Evolutionary conservation across 2,797 vertebrate genomes (phyloP).

Genomic region (Pempheris klunzingeri): DNA sequence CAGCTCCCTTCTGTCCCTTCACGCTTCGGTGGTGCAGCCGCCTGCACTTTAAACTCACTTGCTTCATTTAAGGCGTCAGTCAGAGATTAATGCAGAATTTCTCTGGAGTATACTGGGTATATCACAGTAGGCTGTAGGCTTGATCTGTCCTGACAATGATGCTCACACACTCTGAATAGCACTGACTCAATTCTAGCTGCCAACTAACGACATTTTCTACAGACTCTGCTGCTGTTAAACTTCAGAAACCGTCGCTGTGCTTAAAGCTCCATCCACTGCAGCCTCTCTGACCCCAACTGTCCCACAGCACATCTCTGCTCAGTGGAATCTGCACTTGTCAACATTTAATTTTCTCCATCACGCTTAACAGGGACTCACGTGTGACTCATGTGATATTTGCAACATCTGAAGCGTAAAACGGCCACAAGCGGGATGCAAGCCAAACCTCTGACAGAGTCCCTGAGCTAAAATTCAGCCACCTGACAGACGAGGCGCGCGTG

Average conservation of each 20-base stretch:
- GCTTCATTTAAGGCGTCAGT: slow-evolving; percentile 36
- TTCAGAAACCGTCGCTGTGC: slow-evolving; percentile 15
- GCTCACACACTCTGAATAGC: not conserved
- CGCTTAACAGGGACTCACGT: not conserved
- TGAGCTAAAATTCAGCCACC: not conserved
- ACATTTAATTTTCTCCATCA: slow-evolving; percentile 6
- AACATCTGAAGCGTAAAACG: not conserved
- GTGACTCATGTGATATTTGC: not conserved
- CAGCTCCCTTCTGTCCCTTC: slow-evolving; percentile 35
- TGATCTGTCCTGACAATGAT: not conserved
- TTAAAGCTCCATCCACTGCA: slow-evolving; percentile 26
- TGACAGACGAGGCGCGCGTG: not conserved
- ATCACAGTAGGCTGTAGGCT: not conserved
- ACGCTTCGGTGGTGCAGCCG: slow-evolving; percentile 8
- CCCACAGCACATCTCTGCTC: not conserved
- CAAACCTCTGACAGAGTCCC: not conserved
- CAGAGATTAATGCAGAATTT: slow-evolving; percentile 2
- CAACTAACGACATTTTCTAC: not conserved
- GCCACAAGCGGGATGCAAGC: not conserved
- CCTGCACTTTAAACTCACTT: slow-evolving; percentile 22
- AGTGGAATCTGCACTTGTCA: not conserved
- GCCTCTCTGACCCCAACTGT: not conserved
- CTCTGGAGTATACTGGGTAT: not conserved
- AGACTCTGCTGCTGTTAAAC: not conserved
- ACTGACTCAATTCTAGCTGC: not conserved